These are phyloP conservation scores for Sebastes minor DNA, from an alignment of 2,797 vertebrate genomes.

Conservation along the genomic window DNA sequence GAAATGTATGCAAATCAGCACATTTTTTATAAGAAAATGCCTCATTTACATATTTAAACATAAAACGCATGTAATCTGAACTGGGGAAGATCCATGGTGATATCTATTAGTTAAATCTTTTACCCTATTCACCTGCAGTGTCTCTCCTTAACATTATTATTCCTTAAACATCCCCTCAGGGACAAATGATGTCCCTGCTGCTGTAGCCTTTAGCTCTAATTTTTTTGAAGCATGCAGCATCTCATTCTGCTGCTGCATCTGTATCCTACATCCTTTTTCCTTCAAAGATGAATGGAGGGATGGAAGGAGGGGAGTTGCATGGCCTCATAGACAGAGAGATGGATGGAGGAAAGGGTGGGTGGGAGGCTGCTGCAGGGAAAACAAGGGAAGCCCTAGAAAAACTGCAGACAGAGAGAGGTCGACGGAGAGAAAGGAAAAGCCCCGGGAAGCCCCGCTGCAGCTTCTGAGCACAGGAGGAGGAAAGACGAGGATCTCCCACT, in stretches of 20 bases:
- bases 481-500: constrained; percentile 46
- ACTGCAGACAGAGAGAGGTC: constrained; percentile 35
- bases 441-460: constrained; percentile 70
- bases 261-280: not conserved
- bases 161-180: not conserved
- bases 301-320: not conserved
- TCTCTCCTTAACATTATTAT: too few relatives aligned
- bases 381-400: constrained; percentile 65
- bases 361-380: constrained; percentile 31
- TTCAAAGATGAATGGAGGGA: not conserved
- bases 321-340: not conserved
- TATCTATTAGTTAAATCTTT: too few relatives aligned
- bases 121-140: too few relatives aligned
- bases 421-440: constrained; percentile 27
- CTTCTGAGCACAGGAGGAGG: constrained; percentile 22
- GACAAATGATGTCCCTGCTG: not conserved
- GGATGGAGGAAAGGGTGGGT: constrained; percentile 22
- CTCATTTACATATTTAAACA: too few relatives aligned
- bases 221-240: not conserved
- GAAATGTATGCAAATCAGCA: too few relatives aligned
- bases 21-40: too few relatives aligned
- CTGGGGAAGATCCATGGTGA: too few relatives aligned
- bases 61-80: too few relatives aligned
- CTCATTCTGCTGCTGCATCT: constrained; percentile 1
- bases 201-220: not conserved